Evolutionary conservation across 2,797 vertebrate species (phyloP), one percentile per base, ranked within the genome.

Genomic region (Cossypha dichroa): DNA sequence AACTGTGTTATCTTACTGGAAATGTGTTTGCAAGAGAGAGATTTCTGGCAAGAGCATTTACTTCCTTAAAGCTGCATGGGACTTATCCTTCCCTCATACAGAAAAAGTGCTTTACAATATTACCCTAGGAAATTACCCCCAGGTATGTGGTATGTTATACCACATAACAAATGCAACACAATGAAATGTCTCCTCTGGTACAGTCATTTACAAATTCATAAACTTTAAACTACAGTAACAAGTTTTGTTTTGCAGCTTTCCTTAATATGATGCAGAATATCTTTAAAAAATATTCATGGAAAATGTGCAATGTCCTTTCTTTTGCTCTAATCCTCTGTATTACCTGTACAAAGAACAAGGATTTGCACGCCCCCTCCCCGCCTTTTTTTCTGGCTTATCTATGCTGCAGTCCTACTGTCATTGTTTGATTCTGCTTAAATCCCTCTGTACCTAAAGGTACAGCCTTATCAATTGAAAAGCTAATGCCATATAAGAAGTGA

Each of bases 381-480:
- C 43, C 11, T 43, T 43, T 56, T 69, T 78, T 72, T 79, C 69
- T 34, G 86, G 56, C 58, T 96, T 98, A 94, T 97, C 97, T 97
- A 5, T 91, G 79, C 93, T 79, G 72, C 83, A 97, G 92, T 88
- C 93, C 95, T 87, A 85, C 90, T 86, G 93, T 94, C 94, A 96
- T 94, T 97, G 96, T 97, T 96, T 97, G 97, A 98, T 97, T 97
- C 94, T 86, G 86, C 89, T 95, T 96, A 97, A 96, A 96, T 97
- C 93, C 92, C 88, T 95, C 96, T 94, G 79, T 94, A 97, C 94
- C 94, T 94, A 97, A 95, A 96, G 95, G 96, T 97, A 94, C 87
- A 95, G 97, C 93, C 95, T 98, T 98, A 97, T 97, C 97, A 94
- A 96, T 95, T 94, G 95, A 97, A 98, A 97, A 94, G 94, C 97